These are phyloP conservation scores for Drosophila melanogaster DNA, from an alignment of 1,140 invertebrate genomes.

Conservation along the genomic window DNA sequence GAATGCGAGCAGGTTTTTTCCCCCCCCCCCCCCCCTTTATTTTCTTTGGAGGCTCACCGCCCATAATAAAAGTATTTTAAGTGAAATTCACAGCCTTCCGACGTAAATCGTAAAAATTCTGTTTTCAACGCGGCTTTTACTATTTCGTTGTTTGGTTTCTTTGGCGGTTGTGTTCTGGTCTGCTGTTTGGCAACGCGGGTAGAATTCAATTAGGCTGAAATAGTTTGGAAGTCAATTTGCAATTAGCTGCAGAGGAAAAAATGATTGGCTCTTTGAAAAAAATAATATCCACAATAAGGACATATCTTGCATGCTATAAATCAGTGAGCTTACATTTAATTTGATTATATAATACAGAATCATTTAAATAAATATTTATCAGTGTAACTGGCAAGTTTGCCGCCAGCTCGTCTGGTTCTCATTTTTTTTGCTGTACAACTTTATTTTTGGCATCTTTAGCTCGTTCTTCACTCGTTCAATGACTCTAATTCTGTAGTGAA, in stretches of 20 bases:
- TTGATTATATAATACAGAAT: no score
- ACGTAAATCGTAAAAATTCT: slow-evolving; percentile 77
- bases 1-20: slow-evolving; percentile 67
- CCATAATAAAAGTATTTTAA: slow-evolving; percentile 82
- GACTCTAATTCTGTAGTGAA: slow-evolving; percentile 49
- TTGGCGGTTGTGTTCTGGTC: slow-evolving; percentile 22
- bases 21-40: no score
- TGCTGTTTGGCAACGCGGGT: slow-evolving; percentile 41
- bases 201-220: slow-evolving; percentile 48
- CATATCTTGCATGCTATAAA: not conserved
- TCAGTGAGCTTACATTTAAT: no score
- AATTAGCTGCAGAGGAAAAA: slow-evolving; percentile 48
- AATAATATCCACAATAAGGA: no score
- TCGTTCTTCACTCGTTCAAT: slow-evolving; percentile 59
- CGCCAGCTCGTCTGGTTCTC: slow-evolving; percentile 30
- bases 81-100: slow-evolving; percentile 75
- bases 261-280: not conserved
- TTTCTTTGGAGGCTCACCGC: slow-evolving; percentile 24
- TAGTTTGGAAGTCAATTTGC: slow-evolving; percentile 28
- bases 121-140: slow-evolving; percentile 64
- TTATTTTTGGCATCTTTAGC: slow-evolving; percentile 36
- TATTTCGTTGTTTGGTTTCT: slow-evolving; percentile 43
- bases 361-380: not conserved
- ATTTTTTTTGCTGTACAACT: slow-evolving; percentile 7
- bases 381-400: not conserved